Base-by-base conservation (phyloP, 2,113 vertebrate genomes). In the Pseudonaja textilis region DNA sequence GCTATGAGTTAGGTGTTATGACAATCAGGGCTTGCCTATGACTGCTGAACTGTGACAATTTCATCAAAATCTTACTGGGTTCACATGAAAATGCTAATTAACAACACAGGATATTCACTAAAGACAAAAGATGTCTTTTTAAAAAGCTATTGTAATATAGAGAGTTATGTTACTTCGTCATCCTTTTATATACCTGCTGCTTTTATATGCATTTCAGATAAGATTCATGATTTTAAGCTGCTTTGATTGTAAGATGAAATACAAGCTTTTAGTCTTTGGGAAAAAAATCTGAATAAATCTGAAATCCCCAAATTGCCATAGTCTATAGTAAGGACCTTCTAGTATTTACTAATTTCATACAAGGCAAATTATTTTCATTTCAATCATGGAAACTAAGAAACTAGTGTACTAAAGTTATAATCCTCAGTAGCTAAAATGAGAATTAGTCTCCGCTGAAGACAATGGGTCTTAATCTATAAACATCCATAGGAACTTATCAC, bases 11-110 rank as follows among this genome's bases (percentile, higher is more conserved):
- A 92, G 29, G 25, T 74, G 59, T 45, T 90, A 55, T 39, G 50
- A 87, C 57, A 90, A 47, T 86, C 89, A 86, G 69, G 29, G 47
- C 47, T 90, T 87, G n/a, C 87, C 57, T 29, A 7, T 64, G 81
- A 64, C 47, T 22, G n/a, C 57, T 86, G 92, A 87, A 93, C 42
- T 86, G 81, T 54, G 50, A 56, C 47, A 87, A 90, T 93, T 93
- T 64, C 85, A 93, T 85, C 74, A 90, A 54, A 45, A 93, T 55
- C 57, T 90, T 57, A 93, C 89, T 45, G 47, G 26, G 47, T 54
- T 93, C 89, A 69, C 26, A 42, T 90, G 14, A 87, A 93, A 61
- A 86, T 93, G 57, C 88, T 64, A 93, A 90, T 87, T 90, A 87
- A 34, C 57, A 55, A 55, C 81, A 45, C 85, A 87, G 56, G 16